Base-by-base conservation (phyloP, 1,140 invertebrate species). In the Trichonephila clavipes region DNA sequence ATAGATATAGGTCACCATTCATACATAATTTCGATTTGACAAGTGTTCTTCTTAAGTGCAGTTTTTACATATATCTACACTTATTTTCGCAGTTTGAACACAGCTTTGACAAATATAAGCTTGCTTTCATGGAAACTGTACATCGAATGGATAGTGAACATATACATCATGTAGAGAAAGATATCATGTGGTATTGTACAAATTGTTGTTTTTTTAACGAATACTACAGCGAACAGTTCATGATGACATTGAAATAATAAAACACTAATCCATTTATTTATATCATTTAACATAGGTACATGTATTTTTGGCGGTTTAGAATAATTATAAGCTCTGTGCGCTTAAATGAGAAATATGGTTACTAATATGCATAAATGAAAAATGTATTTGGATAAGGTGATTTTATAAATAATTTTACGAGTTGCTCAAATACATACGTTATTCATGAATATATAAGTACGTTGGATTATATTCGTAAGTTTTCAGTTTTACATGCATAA, bases 281-380 rank as follows among this genome's bases (percentile, higher is more conserved):
- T 40, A 34, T 77, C 28, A 77, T 18, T 77, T 40, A 18, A 77
- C 34, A 18, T 7, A 40, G 61, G 24, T n/a, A 28, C 58, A 58
- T 34, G 8, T 85, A 59, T 59, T 85, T 85, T 85, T 85, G 83
- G 83, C 83, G 24, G 24, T 85, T 61, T 61, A 61, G 2, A 8
- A 59, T 85, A 85, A 85, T 85, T 59, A 61, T 85, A 85, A 85
- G 83, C 83, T 85, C 83, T 85, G 82, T 85, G 83, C 83, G 44
- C 58, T 85, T 58, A 85, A 85, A 59, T 24, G 24, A 85, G 59
- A 51, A 85, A 34, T 8, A 83, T 51, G 7, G 51, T 10, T 51
- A 51, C 51, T 51, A 12, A 51, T 51, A 5, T 51, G 10, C 10
- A 51, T 0, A 51, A 51, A 51, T 1, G 51, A 51, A 51, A 51